Conservation (phyloP, 2,113 vertebrate species). For the Trinectes maculatus region DNA sequence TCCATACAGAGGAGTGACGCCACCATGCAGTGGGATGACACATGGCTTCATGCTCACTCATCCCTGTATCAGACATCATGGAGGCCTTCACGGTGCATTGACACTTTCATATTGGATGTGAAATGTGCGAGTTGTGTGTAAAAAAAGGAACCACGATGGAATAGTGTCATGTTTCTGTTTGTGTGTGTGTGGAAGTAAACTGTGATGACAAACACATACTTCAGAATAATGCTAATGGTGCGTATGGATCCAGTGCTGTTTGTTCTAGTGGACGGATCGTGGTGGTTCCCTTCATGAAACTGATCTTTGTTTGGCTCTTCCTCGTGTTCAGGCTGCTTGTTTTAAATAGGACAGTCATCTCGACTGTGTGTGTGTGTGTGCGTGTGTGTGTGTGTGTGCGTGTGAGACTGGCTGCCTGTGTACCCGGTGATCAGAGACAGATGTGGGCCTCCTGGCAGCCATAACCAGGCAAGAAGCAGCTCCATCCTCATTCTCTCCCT, state of each 20-base stretch:
- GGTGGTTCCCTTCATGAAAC: constrained; percentile 2
- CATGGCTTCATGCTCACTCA: constrained; percentile 23
- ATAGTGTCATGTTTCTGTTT: neutral
- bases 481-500: constrained; percentile 10
- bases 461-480: constrained; percentile 54
- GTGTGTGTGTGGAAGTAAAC: neutral
- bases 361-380: constrained; percentile 4
- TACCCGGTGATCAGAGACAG: constrained; percentile 76
- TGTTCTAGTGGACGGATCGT: too few species aligned
- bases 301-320: constrained; percentile 1
- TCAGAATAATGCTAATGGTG: too few species aligned
- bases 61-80: neutral
- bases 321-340: constrained; percentile 54
- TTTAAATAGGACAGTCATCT: constrained; percentile 45
- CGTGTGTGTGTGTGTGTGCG: neutral
- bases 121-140: neutral
- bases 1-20: constrained; percentile 35
- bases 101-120: neutral
- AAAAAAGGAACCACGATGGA: neutral
- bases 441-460: constrained; percentile 77
- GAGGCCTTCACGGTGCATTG: neutral
- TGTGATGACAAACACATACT: too few species aligned
- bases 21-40: constrained; percentile 44
- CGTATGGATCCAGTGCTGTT: too few species aligned
- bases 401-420: constrained; percentile 43